Conservation (phyloP, 2,888 invertebrate genomes). For the Neocrepidodera transversa region DNA sequence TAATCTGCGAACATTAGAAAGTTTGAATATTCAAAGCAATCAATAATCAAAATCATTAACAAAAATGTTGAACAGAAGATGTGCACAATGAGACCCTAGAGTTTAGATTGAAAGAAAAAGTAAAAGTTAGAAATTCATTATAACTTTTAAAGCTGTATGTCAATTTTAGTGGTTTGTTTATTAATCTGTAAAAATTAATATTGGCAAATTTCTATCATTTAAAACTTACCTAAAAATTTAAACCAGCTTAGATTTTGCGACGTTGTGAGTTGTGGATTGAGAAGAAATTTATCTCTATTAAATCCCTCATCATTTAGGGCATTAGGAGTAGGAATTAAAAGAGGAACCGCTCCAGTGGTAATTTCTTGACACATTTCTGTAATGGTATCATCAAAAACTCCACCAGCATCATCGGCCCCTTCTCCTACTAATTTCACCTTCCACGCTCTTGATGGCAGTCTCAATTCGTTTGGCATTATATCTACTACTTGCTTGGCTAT, state of each 20-base stretch:
- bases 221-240: conserved; percentile 65
- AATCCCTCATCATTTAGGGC: conserved; percentile 68
- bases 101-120: too few species aligned
- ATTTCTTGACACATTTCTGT: conserved; percentile 73
- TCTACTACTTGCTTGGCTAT: conserved; percentile 69
- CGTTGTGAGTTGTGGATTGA: conserved; percentile 66
- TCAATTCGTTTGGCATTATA: conserved; percentile 64
- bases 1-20: too few species aligned
- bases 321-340: conserved; percentile 70
- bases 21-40: too few species aligned
- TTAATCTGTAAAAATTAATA: background rate
- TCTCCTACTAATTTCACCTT: conserved; percentile 71
- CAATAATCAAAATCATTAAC: too few species aligned
- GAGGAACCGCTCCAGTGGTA: conserved; percentile 65
- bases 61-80: too few species aligned
- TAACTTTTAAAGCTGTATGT: too few species aligned
- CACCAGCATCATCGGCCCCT: conserved; percentile 74
- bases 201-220: background rate
- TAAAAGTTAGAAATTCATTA: too few species aligned
- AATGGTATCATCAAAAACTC: conserved; percentile 74
- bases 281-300: conserved; percentile 67
- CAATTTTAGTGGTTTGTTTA: too few species aligned
- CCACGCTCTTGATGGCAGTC: conserved; percentile 71
- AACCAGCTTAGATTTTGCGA: conserved; percentile 66
- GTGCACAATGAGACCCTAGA: too few species aligned